phyloP scores from a whole-genome alignment of 2,888 invertebrate species.

The Xestia rhomboidea region DNA sequence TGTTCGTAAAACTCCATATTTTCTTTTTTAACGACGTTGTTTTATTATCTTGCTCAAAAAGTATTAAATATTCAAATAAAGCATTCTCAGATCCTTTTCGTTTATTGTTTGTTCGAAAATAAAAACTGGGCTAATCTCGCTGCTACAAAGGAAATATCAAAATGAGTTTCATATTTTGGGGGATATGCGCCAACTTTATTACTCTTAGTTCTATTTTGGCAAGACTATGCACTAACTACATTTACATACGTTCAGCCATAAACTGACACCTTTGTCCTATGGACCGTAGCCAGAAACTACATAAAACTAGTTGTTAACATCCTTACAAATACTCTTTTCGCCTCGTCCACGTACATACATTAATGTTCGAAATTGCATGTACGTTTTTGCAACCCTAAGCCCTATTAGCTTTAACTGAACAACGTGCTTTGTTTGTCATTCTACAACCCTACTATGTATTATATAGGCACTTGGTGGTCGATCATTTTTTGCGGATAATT shows the following conservation, averaged over 20 bases:
- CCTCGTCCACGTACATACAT: neutral
- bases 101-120: constrained; percentile 46
- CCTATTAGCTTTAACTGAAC: constrained; percentile 23
- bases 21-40: constrained; percentile 39
- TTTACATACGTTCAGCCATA: neutral
- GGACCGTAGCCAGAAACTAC: neutral
- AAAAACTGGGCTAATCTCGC: constrained; percentile 46
- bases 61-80: constrained; percentile 30
- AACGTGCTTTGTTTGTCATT: constrained; percentile 20
- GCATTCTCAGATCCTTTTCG: constrained; percentile 29
- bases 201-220: constrained; percentile 13
- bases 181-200: constrained; percentile 24
- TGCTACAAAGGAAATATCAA: constrained; percentile 22
- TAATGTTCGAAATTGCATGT: neutral
- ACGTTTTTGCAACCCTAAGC: constrained; percentile 17
- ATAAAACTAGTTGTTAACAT: neutral
- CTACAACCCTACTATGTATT: constrained; percentile 33
- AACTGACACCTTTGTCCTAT: neutral
- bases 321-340: neutral
- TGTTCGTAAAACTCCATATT: constrained; percentile 35
- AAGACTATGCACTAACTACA: constrained; percentile 4
- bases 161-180: constrained; percentile 21
- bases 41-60: constrained; percentile 49
- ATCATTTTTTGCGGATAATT: constrained; percentile 19
- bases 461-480: constrained; percentile 7